phyloP scores from a whole-genome alignment of 2,888 invertebrate genomes.

The Acanthosoma haemorrhoidale region DNA sequence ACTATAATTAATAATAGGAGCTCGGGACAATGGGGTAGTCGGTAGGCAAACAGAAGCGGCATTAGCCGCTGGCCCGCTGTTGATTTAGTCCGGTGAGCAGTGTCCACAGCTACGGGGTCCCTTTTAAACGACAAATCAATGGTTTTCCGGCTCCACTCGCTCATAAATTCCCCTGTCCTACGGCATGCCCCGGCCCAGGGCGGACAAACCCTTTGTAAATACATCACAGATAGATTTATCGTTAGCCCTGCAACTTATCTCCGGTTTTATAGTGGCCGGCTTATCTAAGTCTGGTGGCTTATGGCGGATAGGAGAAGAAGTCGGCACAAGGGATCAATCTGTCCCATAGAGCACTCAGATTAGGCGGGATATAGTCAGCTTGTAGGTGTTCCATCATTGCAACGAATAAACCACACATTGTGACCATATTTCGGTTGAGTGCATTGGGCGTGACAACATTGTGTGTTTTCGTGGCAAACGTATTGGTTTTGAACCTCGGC shows the following conservation, averaged over 20 bases:
- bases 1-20: background rate
- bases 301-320: background rate
- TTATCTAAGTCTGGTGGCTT: background rate
- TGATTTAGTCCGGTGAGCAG: background rate
- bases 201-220: constrained; percentile 31
- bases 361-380: background rate
- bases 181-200: constrained; percentile 27
- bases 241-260: constrained; percentile 20
- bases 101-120: background rate
- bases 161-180: background rate
- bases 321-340: background rate
- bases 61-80: background rate
- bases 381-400: no score
- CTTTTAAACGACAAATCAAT: constrained; percentile 25
- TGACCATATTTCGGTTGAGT: no score
- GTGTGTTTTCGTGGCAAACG: no score
- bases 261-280: background rate
- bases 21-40: background rate
- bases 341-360: background rate
- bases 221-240: constrained; percentile 40
- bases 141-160: constrained; percentile 7
- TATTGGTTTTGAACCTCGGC: no score
- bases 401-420: no score
- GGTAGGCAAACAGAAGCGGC: constrained; percentile 1
- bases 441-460: no score